Base-by-base conservation (phyloP, 1,140 invertebrate species). In the Xylocopa sonorina region DNA sequence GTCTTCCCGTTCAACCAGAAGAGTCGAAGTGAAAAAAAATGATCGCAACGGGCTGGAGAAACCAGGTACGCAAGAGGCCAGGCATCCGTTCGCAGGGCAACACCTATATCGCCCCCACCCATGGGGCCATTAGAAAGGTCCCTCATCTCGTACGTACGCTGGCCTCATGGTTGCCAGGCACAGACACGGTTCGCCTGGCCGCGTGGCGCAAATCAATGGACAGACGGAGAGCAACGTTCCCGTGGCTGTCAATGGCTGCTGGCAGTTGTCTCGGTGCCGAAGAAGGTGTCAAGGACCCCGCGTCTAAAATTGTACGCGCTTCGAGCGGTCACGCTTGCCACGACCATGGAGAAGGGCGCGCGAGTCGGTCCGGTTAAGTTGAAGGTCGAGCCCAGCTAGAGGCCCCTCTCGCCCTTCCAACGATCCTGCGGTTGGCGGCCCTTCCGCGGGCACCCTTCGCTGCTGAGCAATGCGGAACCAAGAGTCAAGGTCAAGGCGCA, bases 321-420 rank as follows among this genome's bases (percentile, higher is more conserved):
- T 60, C 55, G 34, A 60, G 55, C 55, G 57, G 68, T 79, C 75
- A 48, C 69, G 60, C 51, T 16, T 27, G 66, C 58, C 55, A 55
- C 55, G 74, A 62, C 57, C 80, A 82, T 82, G 69, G 76, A 81
- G 87, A 85, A 82, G 72, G 50, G 58, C 81, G 58, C 81, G 71
- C 57, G 57, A 51, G 78, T 62, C 41, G 67, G 58, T 75, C 83
- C 29, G 87, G 88, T 89, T 88, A 90, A 90, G 89, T 90, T 90
- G 87, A 90, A 90, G 89, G 89, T 73, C 87, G 84, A 46, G 16
- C 29, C 24, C 63, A 71, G 66, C 60, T 5, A 41, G 38, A 34
- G 41, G 34, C 38, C 41, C 21, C 66, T 55, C 64, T 77, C 78
- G 41, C 60, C 67, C 48, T 68, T 68, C 55, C 71, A 66, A 38